A percentile compares a stretch with the other conserved stretches of the same genome.
phyloP scores from a whole-genome alignment of 2,797 vertebrate genomes.

The Amniataba percoides region DNA sequence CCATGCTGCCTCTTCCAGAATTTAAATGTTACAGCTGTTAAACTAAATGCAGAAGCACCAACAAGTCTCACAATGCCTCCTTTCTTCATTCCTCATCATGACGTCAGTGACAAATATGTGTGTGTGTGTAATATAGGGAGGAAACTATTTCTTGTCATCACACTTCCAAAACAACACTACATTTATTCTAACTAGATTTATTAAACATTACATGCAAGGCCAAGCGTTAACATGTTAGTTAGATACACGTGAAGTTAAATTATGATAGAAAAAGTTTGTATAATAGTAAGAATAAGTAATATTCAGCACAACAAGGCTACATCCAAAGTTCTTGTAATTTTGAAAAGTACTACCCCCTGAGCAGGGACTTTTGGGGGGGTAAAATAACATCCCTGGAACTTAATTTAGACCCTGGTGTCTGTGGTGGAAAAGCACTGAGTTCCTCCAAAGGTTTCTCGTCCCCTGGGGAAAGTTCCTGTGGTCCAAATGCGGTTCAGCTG shows the following conservation, averaged over 20 bases:
- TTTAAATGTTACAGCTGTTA: conserved; percentile 34
- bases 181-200: neutral
- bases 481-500: neutral
- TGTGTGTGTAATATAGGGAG: neutral
- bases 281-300: too few species aligned
- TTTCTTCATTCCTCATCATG: conserved; percentile 31
- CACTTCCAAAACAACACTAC: neutral
- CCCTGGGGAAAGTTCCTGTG: too few species aligned
- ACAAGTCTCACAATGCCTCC: conserved; percentile 24
- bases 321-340: too few species aligned
- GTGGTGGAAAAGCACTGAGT: too few species aligned
- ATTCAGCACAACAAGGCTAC: too few species aligned
- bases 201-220: neutral
- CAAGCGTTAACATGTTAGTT: neutral
- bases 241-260: neutral
- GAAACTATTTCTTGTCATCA: neutral
- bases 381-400: too few species aligned
- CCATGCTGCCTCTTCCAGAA: conserved; percentile 27
- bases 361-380: too few species aligned
- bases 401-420: too few species aligned
- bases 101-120: neutral
- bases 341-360: neutral
- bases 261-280: neutral
- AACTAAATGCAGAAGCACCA: conserved; percentile 22
- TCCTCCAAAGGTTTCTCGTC: too few species aligned